Conservation (phyloP, 2,888 invertebrate genomes). For the Myopa testacea region DNA sequence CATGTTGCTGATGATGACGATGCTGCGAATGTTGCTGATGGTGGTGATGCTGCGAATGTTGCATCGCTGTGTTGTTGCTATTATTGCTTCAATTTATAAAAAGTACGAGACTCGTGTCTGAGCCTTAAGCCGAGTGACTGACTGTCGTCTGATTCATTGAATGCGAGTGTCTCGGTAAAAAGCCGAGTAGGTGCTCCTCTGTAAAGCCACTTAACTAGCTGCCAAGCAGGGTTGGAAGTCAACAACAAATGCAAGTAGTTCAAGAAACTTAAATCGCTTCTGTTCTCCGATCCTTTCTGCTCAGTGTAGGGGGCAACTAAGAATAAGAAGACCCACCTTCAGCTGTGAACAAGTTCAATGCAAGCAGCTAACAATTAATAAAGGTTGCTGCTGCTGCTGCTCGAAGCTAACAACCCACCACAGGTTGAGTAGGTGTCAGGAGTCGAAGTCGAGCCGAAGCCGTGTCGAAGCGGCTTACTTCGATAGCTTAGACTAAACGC, state of each 20-base stretch:
- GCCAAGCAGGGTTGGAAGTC: not conserved
- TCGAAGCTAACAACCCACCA: not conserved
- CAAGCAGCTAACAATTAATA: slow-evolving; percentile 13
- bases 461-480: not conserved
- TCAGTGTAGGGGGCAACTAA: not conserved
- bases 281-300: not conserved
- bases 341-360: slow-evolving; percentile 8
- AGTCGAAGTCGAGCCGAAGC: not conserved
- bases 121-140: not conserved
- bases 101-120: no score
- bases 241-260: slow-evolving; percentile 1
- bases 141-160: not conserved
- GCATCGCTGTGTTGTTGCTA: not conserved
- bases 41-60: not conserved
- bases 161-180: not conserved
- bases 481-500: not conserved
- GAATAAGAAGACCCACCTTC: not conserved
- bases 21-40: not conserved
- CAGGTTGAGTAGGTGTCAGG: not conserved
- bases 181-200: not conserved
- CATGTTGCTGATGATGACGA: not conserved
- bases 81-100: not conserved
- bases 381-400: not conserved
- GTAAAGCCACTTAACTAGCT: not conserved
- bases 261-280: not conserved